Percentiles rank a stretch among this genome's conserved stretches.
These are phyloP conservation scores for Lamprotornis superbus DNA, from an alignment of 2,113 vertebrate species.

Conservation along the genomic window DNA sequence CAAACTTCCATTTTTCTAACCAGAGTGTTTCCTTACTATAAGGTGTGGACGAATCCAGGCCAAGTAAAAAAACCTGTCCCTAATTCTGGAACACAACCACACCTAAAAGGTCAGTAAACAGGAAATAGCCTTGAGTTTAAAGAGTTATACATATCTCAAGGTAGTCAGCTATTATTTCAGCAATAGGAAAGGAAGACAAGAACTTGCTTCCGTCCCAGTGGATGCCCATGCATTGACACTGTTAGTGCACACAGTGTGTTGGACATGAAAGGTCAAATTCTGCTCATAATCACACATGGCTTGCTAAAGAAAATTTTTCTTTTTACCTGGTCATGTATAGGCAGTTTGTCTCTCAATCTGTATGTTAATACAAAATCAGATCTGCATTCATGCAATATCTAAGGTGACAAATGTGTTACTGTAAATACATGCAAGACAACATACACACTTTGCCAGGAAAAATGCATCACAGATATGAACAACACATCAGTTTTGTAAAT, in stretches of 20 bases:
- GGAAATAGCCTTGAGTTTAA: conserved; percentile 57
- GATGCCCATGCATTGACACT: neutral
- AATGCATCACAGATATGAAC: neutral
- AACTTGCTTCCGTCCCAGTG: neutral
- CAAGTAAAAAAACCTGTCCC: conserved; percentile 31
- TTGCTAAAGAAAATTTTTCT: neutral
- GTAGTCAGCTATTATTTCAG: conserved; percentile 54
- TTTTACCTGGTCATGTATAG: neutral
- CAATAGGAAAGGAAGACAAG: conserved; percentile 19
- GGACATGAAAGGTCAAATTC: neutral
- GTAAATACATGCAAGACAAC: neutral
- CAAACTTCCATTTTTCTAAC: neutral
- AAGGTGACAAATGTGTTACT: neutral
- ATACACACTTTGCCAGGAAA: neutral
- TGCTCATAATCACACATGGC: neutral
- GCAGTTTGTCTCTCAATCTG: neutral
- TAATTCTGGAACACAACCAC: conserved; percentile 55
- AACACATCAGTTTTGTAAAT: neutral
- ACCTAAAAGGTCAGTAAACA: conserved; percentile 61
- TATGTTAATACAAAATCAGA: neutral
- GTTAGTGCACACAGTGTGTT: neutral
- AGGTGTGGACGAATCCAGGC: neutral
- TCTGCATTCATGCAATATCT: neutral
- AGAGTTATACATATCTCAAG: conserved; percentile 49
- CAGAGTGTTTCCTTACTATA: neutral